phyloP scores from a whole-genome alignment of 2,797 vertebrate species.

The Poecilia picta region DNA sequence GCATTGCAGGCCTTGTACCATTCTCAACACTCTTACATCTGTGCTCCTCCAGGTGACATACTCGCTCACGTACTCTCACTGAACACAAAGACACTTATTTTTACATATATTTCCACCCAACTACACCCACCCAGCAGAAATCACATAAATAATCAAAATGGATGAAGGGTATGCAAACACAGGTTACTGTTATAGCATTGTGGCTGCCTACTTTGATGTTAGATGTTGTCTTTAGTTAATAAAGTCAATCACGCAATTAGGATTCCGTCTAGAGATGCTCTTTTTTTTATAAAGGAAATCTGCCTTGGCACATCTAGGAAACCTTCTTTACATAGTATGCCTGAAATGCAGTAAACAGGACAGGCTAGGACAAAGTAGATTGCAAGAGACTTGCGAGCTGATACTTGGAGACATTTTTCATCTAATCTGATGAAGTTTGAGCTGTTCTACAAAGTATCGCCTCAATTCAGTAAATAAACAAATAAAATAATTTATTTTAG shows the following conservation, averaged over 20 bases:
- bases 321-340: neutral
- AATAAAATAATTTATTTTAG: neutral
- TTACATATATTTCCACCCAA: neutral
- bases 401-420: neutral
- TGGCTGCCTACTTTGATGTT: neutral
- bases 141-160: neutral
- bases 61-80: neutral
- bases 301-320: neutral
- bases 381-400: neutral
- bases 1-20: neutral
- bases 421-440: neutral
- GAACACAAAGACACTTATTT: neutral
- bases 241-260: neutral
- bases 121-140: neutral
- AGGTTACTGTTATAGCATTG: neutral
- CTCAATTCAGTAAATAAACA: neutral
- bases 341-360: neutral
- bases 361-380: neutral
- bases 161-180: neutral
- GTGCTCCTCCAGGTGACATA: neutral
- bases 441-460: neutral
- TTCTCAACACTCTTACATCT: neutral
- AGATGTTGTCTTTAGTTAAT: neutral
- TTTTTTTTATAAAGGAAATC: neutral
- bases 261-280: neutral